These are phyloP conservation scores for Cynopterus brachyotis DNA, from an alignment of 2,113 vertebrate species.

Conservation along the genomic window DNA sequence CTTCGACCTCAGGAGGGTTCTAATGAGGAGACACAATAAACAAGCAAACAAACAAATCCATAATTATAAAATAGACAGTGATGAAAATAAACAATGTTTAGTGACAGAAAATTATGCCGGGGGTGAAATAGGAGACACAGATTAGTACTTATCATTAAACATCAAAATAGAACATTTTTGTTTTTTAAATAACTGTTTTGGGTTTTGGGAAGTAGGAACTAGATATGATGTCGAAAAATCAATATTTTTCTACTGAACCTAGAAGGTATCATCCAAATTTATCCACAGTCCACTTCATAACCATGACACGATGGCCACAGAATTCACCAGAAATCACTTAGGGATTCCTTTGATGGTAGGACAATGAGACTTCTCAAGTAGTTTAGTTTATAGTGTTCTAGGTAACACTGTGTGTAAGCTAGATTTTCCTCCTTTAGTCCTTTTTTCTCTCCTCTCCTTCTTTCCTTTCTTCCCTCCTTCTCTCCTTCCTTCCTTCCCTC, in stretches of 20 bases:
- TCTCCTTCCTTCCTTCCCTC: neutral
- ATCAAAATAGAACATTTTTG: neutral
- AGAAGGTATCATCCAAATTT: neutral
- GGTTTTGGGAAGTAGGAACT: neutral
- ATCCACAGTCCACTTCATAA: neutral
- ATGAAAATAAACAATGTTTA: neutral
- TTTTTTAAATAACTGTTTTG: neutral
- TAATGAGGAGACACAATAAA: neutral
- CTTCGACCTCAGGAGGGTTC: neutral
- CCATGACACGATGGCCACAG: neutral
- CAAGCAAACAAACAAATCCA: neutral
- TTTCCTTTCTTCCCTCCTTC: accelerated
- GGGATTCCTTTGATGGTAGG: neutral
- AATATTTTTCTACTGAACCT: neutral
- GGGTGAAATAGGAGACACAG: neutral
- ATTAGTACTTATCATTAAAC: neutral
- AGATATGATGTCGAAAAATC: neutral
- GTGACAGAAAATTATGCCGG: neutral
- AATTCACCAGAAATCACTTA: neutral
- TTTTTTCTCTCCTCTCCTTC: too few relatives aligned
- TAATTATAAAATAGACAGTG: neutral
- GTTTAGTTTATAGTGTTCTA: neutral
- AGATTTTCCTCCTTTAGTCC: neutral
- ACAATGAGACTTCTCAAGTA: neutral
- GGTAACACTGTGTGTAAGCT: neutral